phyloP scores from a whole-genome alignment of 2,888 invertebrate species.

The Acanthacorydalis orientalis region DNA sequence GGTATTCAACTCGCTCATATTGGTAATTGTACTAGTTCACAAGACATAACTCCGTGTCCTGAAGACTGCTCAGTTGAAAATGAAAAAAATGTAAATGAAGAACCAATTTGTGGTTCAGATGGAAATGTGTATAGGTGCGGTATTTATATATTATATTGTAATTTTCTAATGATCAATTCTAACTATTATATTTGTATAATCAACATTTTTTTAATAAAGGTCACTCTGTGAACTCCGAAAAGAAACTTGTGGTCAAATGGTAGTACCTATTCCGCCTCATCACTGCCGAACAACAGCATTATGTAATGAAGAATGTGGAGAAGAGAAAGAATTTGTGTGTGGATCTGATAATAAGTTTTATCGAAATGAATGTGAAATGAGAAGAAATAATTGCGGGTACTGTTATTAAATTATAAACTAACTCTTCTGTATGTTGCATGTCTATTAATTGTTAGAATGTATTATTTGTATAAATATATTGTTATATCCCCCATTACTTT shows the following conservation, averaged over 20 bases:
- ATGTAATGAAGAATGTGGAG: conserved; percentile 58
- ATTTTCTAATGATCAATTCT: background rate
- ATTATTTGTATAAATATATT: background rate
- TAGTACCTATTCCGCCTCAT: conserved; percentile 63
- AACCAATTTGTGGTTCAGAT: conserved; percentile 79
- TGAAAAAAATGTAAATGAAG: conserved; percentile 21
- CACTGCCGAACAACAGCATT: conserved; percentile 76
- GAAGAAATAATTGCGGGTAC: conserved; percentile 76
- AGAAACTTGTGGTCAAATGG: conserved; percentile 72
- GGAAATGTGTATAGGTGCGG: conserved; percentile 70
- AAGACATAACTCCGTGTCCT: conserved; percentile 43
- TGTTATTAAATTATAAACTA: conserved; percentile 11
- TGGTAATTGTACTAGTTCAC: conserved; percentile 68
- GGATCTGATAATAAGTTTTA: conserved; percentile 83
- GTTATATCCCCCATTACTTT: no score
- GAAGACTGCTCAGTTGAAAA: conserved; percentile 37
- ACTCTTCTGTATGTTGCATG: background rate
- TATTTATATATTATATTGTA: conserved; percentile 7
- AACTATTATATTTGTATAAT: background rate
- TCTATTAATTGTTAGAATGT: background rate
- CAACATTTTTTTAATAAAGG: conserved; percentile 24
- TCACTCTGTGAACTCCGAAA: conserved; percentile 70
- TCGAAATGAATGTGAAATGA: conserved; percentile 82
- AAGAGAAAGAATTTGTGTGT: conserved; percentile 65
- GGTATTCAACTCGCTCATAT: conserved; percentile 77